Conservation (phyloP, 2,797 vertebrate species). For the Malacoctenus gilli region DNA sequence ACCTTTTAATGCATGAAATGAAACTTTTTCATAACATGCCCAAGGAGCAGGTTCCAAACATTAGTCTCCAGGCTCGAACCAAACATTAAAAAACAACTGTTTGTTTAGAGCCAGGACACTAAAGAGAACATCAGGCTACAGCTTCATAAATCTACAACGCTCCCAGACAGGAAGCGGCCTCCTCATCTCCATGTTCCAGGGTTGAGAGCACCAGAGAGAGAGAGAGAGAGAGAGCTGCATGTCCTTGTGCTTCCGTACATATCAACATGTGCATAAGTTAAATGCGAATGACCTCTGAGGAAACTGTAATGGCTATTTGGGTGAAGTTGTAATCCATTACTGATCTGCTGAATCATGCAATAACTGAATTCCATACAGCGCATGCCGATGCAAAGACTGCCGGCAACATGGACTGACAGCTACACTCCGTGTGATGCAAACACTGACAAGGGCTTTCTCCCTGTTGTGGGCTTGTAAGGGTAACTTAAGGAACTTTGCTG, state of each 20-base stretch:
- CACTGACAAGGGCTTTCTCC: neutral
- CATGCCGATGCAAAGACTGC: neutral
- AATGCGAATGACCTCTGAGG: neutral
- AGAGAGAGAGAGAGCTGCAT: neutral
- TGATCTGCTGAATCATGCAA: neutral
- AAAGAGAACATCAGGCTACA: no score
- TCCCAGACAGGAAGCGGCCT: neutral
- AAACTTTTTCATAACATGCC: no score
- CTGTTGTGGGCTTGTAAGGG: no score
- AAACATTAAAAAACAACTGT: no score
- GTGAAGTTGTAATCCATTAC: neutral
- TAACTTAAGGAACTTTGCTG: no score
- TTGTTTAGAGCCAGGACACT: no score
- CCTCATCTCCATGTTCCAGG: neutral
- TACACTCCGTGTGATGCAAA: no score
- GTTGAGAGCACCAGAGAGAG: no score
- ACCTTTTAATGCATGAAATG: no score
- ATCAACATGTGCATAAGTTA: neutral
- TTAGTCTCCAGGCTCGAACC: no score
- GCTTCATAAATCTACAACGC: neutral
- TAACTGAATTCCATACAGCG: neutral
- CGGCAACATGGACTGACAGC: no score
- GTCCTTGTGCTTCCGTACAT: constrained; percentile 1
- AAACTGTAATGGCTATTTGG: neutral
- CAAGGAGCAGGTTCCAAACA: no score